These are phyloP conservation scores for Drosophila sp. DNA, from an alignment of 1,140 invertebrate species.

Conservation along the genomic window DNA sequence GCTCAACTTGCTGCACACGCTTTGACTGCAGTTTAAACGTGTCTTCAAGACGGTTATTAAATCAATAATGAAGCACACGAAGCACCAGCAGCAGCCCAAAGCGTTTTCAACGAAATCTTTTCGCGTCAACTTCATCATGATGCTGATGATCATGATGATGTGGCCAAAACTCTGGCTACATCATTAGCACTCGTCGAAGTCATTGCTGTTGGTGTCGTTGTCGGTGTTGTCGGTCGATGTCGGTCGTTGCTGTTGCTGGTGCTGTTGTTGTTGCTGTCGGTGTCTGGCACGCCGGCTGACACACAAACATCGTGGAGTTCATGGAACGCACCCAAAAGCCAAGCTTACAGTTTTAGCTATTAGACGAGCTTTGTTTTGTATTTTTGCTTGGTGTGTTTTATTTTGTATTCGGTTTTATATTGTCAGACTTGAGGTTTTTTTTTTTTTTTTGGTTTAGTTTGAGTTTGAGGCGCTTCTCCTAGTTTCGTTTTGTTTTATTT, in stretches of 20 bases:
- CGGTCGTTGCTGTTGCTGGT: slow-evolving; percentile 31
- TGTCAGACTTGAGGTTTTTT: slow-evolving; percentile 39
- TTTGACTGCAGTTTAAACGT: slow-evolving; percentile 75
- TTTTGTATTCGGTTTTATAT: slow-evolving; percentile 21
- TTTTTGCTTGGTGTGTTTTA: neutral
- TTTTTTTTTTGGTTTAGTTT: slow-evolving; percentile 53
- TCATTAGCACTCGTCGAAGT: slow-evolving; percentile 70
- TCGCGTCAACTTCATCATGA: slow-evolving; percentile 53
- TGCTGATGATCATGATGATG: slow-evolving; percentile 36
- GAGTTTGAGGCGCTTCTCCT: slow-evolving; percentile 69
- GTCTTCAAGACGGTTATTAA: slow-evolving; percentile 82
- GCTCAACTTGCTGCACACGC: slow-evolving; percentile 58
- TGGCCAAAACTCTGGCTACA: slow-evolving; percentile 53
- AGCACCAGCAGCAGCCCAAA: slow-evolving; percentile 60
- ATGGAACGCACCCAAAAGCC: slow-evolving; percentile 85
- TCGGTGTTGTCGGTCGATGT: slow-evolving; percentile 32
- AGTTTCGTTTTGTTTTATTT: slow-evolving; percentile 40
- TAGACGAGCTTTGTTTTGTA: slow-evolving; percentile 72
- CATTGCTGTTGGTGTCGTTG: slow-evolving; percentile 36
- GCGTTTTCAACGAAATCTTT: slow-evolving; percentile 42
- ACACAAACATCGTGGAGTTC: slow-evolving; percentile 84
- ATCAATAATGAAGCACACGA: slow-evolving; percentile 84
- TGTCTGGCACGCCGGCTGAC: slow-evolving; percentile 73
- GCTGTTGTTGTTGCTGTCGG: slow-evolving; percentile 31
- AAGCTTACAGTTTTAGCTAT: slow-evolving; percentile 70